Base-by-base conservation (phyloP, 1,140 invertebrate genomes). In the Bombus vancouverensis region DNA sequence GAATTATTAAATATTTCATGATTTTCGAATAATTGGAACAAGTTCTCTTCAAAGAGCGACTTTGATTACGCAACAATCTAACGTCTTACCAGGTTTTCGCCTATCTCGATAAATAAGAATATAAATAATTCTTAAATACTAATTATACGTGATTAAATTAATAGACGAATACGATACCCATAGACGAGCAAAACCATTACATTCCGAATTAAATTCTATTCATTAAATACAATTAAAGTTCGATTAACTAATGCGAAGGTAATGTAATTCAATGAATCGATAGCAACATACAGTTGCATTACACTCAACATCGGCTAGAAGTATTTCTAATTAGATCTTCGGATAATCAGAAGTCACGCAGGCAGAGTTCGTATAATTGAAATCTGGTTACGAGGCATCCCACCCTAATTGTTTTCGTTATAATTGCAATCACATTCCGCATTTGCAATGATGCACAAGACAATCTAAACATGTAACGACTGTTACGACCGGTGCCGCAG, bases 311-410 rank as follows among this genome's bases (percentile, higher is more conserved):
- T 28, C 28, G 25, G 1, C 4, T 4, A 28, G 25, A 73, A 73
- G n/a, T n/a, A 74, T 74, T 74, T 47, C 72, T 74, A 74, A 74
- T 74, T 72, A 44, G 39, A 72, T 42, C 37, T 44, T 42, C 25
- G 28, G 9, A 32, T 47, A 72, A 42, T 42, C 71, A n/a, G 22
- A 42, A 74, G n/a, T 32, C 72, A 32, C n/a, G 37, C 12, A n/a
- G 5, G 13, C 39, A 15, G 39, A 42, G 28, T 74, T 39, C 28
- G 39, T 42, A n/a, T 74, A 74, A 74, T 74, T 74, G 72, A 74
- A 74, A 74, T 74, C 42, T 47, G 42, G 42, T n/a, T 32, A 44
- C 18, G 0, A n/a, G 42, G 18, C 15, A 18, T 32, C 2, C 18
- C 18, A 22, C 9, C 3, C n/a, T 47, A 47, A 74, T 74, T 74